Evolutionary conservation across 2,113 vertebrate genomes (phyloP), one percentile per base, ranked within the genome.

Genomic region (Motacilla tschutschensis): DNA sequence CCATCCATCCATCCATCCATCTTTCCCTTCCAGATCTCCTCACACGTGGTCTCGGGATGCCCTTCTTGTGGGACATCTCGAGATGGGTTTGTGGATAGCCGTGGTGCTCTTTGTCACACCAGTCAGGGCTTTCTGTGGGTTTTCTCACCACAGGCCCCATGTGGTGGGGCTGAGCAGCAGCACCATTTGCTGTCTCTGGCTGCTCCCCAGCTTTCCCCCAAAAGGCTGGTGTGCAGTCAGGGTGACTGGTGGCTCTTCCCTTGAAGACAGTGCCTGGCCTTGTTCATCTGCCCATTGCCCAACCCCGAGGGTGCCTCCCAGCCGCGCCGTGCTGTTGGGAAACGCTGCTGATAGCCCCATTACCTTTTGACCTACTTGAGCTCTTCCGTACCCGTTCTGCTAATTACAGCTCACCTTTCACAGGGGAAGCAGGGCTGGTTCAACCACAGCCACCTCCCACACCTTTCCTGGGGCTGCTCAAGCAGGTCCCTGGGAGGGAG

Each of bases 331-430:
- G 5, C 64, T 59, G 17, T 91, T 79, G 73, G 87, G 91, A 91
- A 93, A 87, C 0, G 0, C 71, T 63, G 4, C 67, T 15, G 85
- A 41, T 76, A 85, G 72, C 85, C 82, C 81, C 85, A 92, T 93
- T 93, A 94, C 91, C 94, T 95, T 91, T 88, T 85, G 92, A 94
- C 92, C 94, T 85, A 92, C 87, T 95, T 86, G 60, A 82, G 85
- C 57, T 87, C 76, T 79, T 94, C 85, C 1, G 3, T 82, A 58
- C 87, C 74, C 2, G 0, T 89, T 92, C 73, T 82, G 82, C 60
- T 93, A 87, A 94, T 95, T 85, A 88, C 85, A 79, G 82, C 44
- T 87, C 85, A 62, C 20, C 85, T 78, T 72, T 38, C 24, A 41
- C 35, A 43, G 75, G 79, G 79, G 92, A 70, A 86, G 55, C 2